A percentile compares a stretch with the other conserved stretches of the same genome.
Evolutionary conservation across 2,113 vertebrate genomes (phyloP).

Genomic region (Forbesichthys agassizii): DNA sequence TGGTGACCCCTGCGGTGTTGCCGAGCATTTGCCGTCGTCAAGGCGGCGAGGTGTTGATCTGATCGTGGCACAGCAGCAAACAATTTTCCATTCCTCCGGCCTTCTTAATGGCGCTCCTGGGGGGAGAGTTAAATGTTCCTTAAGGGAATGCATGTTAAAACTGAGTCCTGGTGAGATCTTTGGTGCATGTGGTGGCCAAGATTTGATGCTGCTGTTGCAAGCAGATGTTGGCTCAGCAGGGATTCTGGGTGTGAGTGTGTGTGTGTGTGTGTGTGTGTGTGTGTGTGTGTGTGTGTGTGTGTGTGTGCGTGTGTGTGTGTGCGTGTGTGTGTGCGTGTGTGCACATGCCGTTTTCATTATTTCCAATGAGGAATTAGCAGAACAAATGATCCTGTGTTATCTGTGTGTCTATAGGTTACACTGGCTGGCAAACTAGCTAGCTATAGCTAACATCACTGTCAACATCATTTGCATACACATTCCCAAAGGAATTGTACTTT

Average conservation of each 20-base stretch:
- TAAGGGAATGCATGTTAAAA: slow-evolving; percentile 18
- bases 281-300: background rate
- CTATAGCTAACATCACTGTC: slow-evolving; percentile 1
- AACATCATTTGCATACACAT: slow-evolving; percentile 27
- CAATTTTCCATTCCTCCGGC: slow-evolving; percentile 18
- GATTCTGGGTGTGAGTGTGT: slow-evolving; percentile 36
- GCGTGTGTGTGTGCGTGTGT: background rate
- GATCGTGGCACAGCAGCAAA: slow-evolving; percentile 36
- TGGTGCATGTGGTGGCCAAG: slow-evolving; percentile 52
- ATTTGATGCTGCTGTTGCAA: slow-evolving; percentile 50
- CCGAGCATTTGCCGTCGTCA: slow-evolving; percentile 31
- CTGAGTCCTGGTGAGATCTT: slow-evolving; percentile 44
- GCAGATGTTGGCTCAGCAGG: slow-evolving; percentile 73
- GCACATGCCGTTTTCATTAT: slow-evolving; percentile 14
- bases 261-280: slow-evolving; percentile 2
- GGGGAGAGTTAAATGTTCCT: slow-evolving; percentile 26
- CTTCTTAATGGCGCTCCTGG: slow-evolving; percentile 9
- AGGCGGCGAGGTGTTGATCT: slow-evolving; percentile 34
- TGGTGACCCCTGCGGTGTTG: slow-evolving; percentile 21
- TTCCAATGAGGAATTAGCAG: slow-evolving; percentile 28
- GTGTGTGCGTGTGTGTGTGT: background rate
- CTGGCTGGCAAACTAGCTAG: background rate
- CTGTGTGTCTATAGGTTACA: background rate
- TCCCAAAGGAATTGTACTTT: slow-evolving; percentile 8
- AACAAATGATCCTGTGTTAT: slow-evolving; percentile 7